Base-by-base conservation (phyloP, 2,113 vertebrate genomes). In the Lepus americanus region DNA sequence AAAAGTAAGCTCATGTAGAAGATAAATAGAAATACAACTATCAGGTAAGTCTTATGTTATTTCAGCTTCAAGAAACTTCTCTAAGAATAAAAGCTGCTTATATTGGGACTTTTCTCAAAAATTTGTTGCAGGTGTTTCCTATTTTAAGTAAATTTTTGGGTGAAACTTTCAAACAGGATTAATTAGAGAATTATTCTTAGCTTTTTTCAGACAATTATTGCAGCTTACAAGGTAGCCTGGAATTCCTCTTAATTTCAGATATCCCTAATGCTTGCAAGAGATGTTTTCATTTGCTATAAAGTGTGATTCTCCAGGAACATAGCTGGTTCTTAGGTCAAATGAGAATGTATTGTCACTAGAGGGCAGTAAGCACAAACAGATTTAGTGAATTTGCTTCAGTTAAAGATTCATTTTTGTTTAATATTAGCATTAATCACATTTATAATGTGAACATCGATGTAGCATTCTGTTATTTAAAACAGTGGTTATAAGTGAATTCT, bases 331-430 rank as follows among this genome's bases (percentile, higher is more conserved):
- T 85, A 78, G 88, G 33, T 95, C 17, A 31, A 19, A 49, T 96
- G 79, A 49, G 36, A 36, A n/a, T 96, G 4, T 33, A 2, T 49
- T 90, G 51, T 92, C 98, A 74, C 98, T 98, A 98, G 98, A 97
- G 98, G 98, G 98, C 98, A 98, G 97, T 98, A 97, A 97, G 93
- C 81, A 69, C 97, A 98, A 98, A 94, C 76, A 85, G 10, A 95
- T 96, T 89, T 66, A 53, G n/a, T 31, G n/a, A 81, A 76, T 64
- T 90, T 92, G 19, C 44, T 63, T 29, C 17, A 1, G 14, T 63
- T 92, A 77, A 73, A 3, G 55, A 33, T 53, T 23, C n/a, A 25
- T 83, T 70, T 67, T 87, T 93, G 84, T 92, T 70, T 66, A 63
- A 49, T 39, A 53, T 53, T 80, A 27, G 2, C 63, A 86, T n/a